Evolutionary conservation across 2,888 invertebrate genomes (phyloP).

Genomic region (Philereme transversata): DNA sequence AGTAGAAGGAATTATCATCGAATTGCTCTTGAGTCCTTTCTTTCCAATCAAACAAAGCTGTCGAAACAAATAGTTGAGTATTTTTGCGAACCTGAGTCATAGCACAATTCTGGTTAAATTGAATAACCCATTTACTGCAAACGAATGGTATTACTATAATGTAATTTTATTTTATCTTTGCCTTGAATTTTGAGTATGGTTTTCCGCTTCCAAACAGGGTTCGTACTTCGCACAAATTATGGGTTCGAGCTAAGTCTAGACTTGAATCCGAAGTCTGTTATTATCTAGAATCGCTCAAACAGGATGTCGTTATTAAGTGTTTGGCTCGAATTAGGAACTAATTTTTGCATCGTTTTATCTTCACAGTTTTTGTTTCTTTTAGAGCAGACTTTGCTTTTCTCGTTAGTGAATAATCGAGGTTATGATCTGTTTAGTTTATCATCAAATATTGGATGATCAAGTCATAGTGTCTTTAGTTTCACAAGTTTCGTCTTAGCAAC

Average conservation of each 20-base stretch:
- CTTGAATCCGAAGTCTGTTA: constrained; percentile 47
- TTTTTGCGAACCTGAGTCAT: constrained; percentile 47
- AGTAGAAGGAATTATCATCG: not conserved
- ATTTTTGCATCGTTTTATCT: constrained; percentile 26
- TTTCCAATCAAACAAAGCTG: constrained; percentile 31
- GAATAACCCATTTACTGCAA: constrained; percentile 50
- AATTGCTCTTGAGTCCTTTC: constrained; percentile 20
- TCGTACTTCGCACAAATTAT: constrained; percentile 21
- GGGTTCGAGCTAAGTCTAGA: constrained; percentile 32
- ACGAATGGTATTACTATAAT: too few relatives aligned
- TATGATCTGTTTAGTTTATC: constrained; percentile 5
- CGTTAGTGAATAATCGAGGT: constrained; percentile 19
- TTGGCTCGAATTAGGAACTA: constrained; percentile 30
- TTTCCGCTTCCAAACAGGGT: constrained; percentile 24
- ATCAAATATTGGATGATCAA: constrained; percentile 6
- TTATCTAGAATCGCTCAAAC: constrained; percentile 67
- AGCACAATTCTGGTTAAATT: constrained; percentile 53
- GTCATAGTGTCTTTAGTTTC: constrained; percentile 4
- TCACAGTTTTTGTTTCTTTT: constrained; percentile 3
- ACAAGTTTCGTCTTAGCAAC: constrained; percentile 2
- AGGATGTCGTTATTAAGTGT: constrained; percentile 66
- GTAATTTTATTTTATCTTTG: too few relatives aligned
- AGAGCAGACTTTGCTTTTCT: constrained; percentile 13
- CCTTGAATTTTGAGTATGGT: not conserved
- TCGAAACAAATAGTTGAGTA: constrained; percentile 50